Evolutionary conservation across 1,140 invertebrate genomes (phyloP).

Genomic region (Philotrypesis tridentata): DNA sequence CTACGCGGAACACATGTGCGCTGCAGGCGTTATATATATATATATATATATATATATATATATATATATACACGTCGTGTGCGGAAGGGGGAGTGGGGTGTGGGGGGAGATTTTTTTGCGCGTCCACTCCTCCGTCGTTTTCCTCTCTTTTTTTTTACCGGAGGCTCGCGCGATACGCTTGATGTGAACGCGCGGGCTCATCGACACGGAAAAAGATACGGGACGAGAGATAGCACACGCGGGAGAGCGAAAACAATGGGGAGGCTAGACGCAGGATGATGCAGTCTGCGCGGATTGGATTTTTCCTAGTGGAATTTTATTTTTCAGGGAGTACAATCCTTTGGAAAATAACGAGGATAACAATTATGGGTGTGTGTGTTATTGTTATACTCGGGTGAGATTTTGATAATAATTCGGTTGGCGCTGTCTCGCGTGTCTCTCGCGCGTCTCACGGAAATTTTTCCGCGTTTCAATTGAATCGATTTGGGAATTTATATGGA

Average conservation of each 20-base stretch:
- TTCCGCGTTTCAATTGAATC: no score
- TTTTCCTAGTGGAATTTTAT: neutral
- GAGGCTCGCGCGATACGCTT: neutral
- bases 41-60: no score
- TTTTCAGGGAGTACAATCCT: neutral
- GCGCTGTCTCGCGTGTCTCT: no score
- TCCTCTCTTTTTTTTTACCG: neutral
- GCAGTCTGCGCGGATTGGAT: neutral
- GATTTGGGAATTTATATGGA: no score
- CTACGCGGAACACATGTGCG: no score
- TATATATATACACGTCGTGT: no score
- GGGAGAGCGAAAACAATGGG: neutral
- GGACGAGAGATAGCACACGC: neutral
- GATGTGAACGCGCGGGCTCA: neutral
- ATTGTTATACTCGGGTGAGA: no score
- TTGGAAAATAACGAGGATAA: neutral
- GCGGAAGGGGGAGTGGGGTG: no score
- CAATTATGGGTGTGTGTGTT: no score
- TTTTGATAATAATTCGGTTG: no score
- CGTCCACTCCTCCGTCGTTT: neutral
- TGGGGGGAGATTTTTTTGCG: neutral
- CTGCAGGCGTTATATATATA: no score
- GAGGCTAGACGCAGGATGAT: neutral
- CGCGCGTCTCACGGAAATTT: no score
- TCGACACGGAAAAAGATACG: conserved; percentile 14